Evolutionary conservation across 2,797 vertebrate genomes (phyloP).

Genomic region (Kryptopterus vitreolus): DNA sequence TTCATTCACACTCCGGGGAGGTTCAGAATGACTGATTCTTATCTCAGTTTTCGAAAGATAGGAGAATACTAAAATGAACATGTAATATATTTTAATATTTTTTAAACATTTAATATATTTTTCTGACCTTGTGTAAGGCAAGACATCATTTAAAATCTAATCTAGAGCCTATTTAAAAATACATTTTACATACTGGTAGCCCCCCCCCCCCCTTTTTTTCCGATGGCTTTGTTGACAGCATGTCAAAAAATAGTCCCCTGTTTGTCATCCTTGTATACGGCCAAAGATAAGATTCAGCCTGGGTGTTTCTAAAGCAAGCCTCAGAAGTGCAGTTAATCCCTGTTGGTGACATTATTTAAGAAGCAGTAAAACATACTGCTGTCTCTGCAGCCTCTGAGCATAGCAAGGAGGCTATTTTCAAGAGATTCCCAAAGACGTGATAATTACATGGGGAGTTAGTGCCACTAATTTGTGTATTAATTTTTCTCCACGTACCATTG

Average conservation of each 20-base stretch:
- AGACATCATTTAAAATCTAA: conserved; percentile 58
- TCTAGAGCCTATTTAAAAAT: conserved; percentile 35
- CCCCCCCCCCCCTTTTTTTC: not conserved
- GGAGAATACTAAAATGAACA: not conserved
- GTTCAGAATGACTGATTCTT: not conserved
- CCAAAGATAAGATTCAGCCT: conserved; percentile 65
- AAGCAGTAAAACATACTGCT: conserved; percentile 1
- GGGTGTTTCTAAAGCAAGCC: not conserved
- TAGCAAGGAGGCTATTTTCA: not conserved
- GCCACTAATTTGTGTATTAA: conserved; percentile 23
- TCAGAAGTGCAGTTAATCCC: not conserved
- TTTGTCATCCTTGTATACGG: conserved; percentile 62
- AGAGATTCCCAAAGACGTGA: conserved; percentile 4
- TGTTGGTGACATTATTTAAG: conserved; percentile 15
- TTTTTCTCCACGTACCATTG: conserved; percentile 7
- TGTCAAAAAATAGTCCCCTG: conserved; percentile 61
- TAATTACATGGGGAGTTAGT: conserved; percentile 24
- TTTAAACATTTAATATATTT: too few relatives aligned
- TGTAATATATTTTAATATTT: too few relatives aligned
- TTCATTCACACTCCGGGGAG: not conserved
- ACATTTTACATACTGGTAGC: not conserved
- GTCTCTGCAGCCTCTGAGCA: not conserved
- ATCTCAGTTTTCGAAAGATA: not conserved
- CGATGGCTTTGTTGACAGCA: conserved; percentile 33
- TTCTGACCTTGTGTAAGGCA: conserved; percentile 2